Evolutionary conservation across 2,888 invertebrate genomes (phyloP).

Genomic region (Drosophila mettleri): DNA sequence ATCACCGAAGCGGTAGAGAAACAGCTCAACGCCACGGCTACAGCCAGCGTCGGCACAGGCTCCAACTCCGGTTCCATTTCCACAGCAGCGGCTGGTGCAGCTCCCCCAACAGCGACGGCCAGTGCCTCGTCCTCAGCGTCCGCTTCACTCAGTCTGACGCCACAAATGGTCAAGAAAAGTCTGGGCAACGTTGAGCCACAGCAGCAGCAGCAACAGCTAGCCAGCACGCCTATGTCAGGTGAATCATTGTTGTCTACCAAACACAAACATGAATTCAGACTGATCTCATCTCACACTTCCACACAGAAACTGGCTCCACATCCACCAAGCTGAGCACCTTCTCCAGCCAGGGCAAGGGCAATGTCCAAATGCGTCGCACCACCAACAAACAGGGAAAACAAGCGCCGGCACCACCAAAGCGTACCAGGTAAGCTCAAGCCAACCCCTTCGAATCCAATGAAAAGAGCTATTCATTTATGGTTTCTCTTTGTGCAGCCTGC

Average conservation of each 20-base stretch:
- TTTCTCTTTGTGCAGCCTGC: slow-evolving; percentile 64
- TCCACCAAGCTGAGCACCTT: slow-evolving; percentile 88
- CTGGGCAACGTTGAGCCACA: slow-evolving; percentile 69
- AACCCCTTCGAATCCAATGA: neutral
- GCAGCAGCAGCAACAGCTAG: slow-evolving; percentile 82
- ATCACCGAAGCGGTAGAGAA: slow-evolving; percentile 94
- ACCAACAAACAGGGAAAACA: slow-evolving; percentile 96
- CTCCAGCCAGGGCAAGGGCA: slow-evolving; percentile 87
- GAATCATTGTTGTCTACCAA: slow-evolving; percentile 30
- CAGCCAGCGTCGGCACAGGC: slow-evolving; percentile 82
- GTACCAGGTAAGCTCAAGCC: slow-evolving; percentile 90
- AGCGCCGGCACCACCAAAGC: slow-evolving; percentile 97
- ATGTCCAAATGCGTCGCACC: slow-evolving; percentile 93
- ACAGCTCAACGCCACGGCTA: slow-evolving; percentile 90
- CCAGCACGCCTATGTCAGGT: slow-evolving; percentile 85
- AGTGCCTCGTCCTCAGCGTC: slow-evolving; percentile 84
- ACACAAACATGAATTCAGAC: slow-evolving; percentile 10
- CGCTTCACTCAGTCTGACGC: slow-evolving; percentile 84
- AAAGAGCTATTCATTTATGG: neutral
- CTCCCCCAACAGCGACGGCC: slow-evolving; percentile 85
- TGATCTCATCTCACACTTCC: slow-evolving; percentile 14
- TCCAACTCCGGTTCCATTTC: slow-evolving; percentile 28
- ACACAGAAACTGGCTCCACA: slow-evolving; percentile 85
- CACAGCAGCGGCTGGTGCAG: slow-evolving; percentile 54
- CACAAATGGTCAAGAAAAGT: slow-evolving; percentile 85